Evolutionary conservation across 2,113 vertebrate species (phyloP).

Genomic region (Seriola quinqueradiata): DNA sequence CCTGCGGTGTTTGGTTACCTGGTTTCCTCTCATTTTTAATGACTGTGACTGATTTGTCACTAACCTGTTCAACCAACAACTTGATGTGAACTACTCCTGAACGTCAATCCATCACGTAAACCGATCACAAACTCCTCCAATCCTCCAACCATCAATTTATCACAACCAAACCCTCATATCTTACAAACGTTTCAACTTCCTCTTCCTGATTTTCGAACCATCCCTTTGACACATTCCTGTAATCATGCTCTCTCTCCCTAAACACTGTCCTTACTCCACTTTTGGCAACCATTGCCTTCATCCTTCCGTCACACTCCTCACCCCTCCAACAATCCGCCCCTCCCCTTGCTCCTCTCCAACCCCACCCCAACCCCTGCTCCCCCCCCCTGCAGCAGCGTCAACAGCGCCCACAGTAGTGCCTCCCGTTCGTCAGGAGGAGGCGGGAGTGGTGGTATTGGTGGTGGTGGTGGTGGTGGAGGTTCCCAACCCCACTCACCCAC

Average conservation of each 20-base stretch:
- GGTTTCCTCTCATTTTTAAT: conserved; percentile 26
- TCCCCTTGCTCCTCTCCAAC: conserved; percentile 38
- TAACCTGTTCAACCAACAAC: conserved; percentile 42
- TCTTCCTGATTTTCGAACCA: not conserved
- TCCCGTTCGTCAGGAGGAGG: conserved; percentile 88
- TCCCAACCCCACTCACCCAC: conserved; percentile 87
- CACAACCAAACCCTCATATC: not conserved
- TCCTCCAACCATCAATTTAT: not conserved
- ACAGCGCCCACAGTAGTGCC: conserved; percentile 92
- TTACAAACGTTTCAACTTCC: not conserved
- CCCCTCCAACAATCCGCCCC: conserved; percentile 27
- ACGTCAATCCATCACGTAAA: conserved; percentile 10
- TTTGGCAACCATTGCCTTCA: conserved; percentile 13
- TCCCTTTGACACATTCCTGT: not conserved
- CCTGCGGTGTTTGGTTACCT: conserved; percentile 11
- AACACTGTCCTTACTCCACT: conserved; percentile 29
- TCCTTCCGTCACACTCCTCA: conserved; percentile 28
- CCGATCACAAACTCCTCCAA: conserved; percentile 2
- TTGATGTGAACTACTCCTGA: conserved; percentile 31
- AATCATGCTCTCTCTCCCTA: conserved; percentile 11
- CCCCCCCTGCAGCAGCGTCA: conserved; percentile 87
- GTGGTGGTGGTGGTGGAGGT: conserved; percentile 76
- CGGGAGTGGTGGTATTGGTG: conserved; percentile 55
- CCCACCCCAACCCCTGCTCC: conserved; percentile 48
- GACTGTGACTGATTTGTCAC: conserved; percentile 42